These are phyloP conservation scores for Penaeus japonicus DNA, from an alignment of 1,140 invertebrate species.

Conservation along the genomic window DNA sequence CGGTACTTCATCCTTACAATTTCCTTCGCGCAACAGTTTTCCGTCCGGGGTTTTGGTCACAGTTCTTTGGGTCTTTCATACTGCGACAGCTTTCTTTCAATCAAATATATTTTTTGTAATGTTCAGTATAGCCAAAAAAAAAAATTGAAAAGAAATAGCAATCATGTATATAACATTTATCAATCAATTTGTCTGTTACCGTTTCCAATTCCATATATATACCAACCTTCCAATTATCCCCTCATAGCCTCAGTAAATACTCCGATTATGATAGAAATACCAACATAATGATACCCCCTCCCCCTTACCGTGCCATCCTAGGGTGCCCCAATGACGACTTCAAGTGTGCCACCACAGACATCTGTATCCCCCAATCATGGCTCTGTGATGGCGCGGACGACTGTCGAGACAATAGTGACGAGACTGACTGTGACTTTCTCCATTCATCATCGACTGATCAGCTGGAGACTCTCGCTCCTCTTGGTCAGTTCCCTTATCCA, in stretches of 20 bases:
- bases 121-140: too few relatives aligned
- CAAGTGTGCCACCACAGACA: slow-evolving; percentile 63
- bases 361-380: slow-evolving; percentile 64
- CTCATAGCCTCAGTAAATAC: neutral
- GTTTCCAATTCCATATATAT: too few relatives aligned
- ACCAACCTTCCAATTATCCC: too few relatives aligned
- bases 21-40: too few relatives aligned
- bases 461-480: slow-evolving; percentile 25
- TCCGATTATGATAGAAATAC: neutral
- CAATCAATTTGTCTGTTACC: too few relatives aligned
- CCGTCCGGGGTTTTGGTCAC: too few relatives aligned
- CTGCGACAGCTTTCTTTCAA: too few relatives aligned
- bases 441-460: neutral
- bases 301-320: slow-evolving; percentile 57
- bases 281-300: neutral
- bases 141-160: too few relatives aligned
- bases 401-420: slow-evolving; percentile 61
- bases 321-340: slow-evolving; percentile 60
- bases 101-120: too few relatives aligned
- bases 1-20: too few relatives aligned
- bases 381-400: slow-evolving; percentile 64
- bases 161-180: too few relatives aligned
- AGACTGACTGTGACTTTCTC: slow-evolving; percentile 47
- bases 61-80: too few relatives aligned
- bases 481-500: slow-evolving; percentile 39